Conservation (phyloP, 2,888 invertebrate species). For the Mesorhabditis spiculigera region DNA sequence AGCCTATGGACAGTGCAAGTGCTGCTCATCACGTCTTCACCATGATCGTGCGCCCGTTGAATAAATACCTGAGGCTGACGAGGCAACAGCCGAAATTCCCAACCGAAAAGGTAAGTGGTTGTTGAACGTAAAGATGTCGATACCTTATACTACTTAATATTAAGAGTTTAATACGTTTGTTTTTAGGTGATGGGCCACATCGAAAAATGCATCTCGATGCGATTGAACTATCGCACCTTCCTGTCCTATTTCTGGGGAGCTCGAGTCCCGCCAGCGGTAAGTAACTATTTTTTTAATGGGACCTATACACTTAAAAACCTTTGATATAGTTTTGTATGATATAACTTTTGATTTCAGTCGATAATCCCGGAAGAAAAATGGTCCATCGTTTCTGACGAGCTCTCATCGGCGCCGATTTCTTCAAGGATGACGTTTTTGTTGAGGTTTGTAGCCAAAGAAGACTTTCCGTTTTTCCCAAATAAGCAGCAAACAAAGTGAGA, state of each 20-base stretch:
- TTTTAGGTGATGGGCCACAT: slow-evolving; percentile 78
- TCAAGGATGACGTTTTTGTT: slow-evolving; percentile 84
- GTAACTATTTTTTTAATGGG: neutral
- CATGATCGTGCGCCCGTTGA: slow-evolving; percentile 87
- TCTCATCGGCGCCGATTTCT: slow-evolving; percentile 77
- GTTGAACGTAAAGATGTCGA: neutral
- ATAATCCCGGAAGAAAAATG: slow-evolving; percentile 73
- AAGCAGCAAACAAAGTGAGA: neutral
- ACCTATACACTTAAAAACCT: neutral
- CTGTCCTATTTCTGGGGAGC: slow-evolving; percentile 80
- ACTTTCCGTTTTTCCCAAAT: neutral
- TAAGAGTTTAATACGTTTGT: neutral
- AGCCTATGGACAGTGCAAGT: slow-evolving; percentile 87
- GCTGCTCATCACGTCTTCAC: slow-evolving; percentile 97
- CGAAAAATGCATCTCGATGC: slow-evolving; percentile 84
- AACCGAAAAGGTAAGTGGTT: slow-evolving; percentile 69
- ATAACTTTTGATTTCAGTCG: slow-evolving; percentile 19
- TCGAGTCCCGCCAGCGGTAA: slow-evolving; percentile 29
- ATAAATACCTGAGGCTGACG: slow-evolving; percentile 89
- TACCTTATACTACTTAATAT: neutral
- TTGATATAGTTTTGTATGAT: neutral
- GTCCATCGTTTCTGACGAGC: slow-evolving; percentile 63
- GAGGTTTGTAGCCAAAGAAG: slow-evolving; percentile 61
- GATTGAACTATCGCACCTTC: slow-evolving; percentile 89
- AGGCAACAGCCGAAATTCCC: slow-evolving; percentile 92